Base-by-base conservation (phyloP, 1,140 invertebrate species). In the Calephelis virginiensis region DNA sequence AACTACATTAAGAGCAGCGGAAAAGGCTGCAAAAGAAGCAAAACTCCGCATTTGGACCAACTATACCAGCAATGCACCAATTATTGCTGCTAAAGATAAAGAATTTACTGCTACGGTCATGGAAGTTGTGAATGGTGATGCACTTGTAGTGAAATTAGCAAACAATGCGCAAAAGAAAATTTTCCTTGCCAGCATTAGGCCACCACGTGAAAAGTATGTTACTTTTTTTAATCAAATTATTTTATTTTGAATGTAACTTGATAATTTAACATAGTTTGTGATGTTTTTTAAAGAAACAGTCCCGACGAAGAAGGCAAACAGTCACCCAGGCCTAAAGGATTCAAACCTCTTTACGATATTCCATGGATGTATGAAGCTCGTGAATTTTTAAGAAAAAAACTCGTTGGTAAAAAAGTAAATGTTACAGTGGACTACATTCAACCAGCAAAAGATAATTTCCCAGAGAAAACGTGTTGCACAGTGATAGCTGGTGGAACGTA, bases 341-440 rank as follows among this genome's bases (percentile, higher is more conserved):
- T 89, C 63, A 92, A 86, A 68, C 97, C 98, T 1, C 93, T 99
- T 0, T 99, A 99, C 85, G 98, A 99, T 79, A 97, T 99, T 78
- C 98, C 98, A 7, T 98, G 96, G 93, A 98, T 99, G 97, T 99
- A 96, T 86, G 98, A 99, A 89, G 98, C 98, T 0, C 93, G 99
- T 69, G 99, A 99, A 92, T 99, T 97, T 84, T 92, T 99, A 5
- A 93, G 99, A 40, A 99, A 99, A 82, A 98, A 98, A 86, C 92
- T 99, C 0, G 97, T 99, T 83, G 97, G 98, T 4, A 99, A 99
- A 87, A 97, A 96, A 82, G 97, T 99, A 0, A 96, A 97, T 80
- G 96, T 99, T 6, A 95, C 95, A 47, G 94, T 99, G 43, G 99
- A 99, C 90, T 99, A 99, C 82, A 96, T 98, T 64, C 99, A 99